Percentiles rank a stretch among this genome's conserved stretches.
These are phyloP conservation scores for Subacronicta megacephala DNA, from an alignment of 2,888 invertebrate species.

Conservation along the genomic window DNA sequence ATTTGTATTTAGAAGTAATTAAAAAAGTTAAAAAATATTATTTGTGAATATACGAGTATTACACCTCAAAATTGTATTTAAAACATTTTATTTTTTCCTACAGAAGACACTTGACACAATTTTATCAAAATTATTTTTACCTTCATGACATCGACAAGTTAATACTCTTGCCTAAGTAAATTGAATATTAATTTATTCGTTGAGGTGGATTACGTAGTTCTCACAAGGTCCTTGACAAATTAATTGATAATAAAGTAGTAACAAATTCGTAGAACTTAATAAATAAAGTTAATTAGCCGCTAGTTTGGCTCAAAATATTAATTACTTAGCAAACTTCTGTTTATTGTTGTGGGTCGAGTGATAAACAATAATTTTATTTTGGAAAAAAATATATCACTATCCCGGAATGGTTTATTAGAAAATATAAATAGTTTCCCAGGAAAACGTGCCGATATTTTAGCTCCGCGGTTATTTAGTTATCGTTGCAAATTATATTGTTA, in stretches of 20 bases:
- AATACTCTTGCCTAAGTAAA: slow-evolving; percentile 59
- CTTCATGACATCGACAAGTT: slow-evolving; percentile 37
- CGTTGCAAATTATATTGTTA: too few species aligned
- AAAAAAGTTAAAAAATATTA: too few species aligned
- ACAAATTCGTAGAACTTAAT: slow-evolving; percentile 14
- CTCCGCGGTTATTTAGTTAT: too few species aligned
- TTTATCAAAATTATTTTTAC: slow-evolving; percentile 23
- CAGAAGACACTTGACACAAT: slow-evolving; percentile 4
- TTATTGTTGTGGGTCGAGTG: slow-evolving; percentile 2
- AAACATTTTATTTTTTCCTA: not conserved
- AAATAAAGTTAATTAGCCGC: slow-evolving; percentile 15
- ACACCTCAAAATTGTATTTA: not conserved
- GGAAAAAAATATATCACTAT: too few species aligned
- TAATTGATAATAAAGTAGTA: slow-evolving; percentile 51
- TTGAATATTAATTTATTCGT: slow-evolving; percentile 69
- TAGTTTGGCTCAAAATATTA: slow-evolving; percentile 7
- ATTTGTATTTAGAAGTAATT: too few species aligned
- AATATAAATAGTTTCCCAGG: too few species aligned
- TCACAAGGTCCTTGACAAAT: slow-evolving; percentile 45
- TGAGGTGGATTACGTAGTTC: slow-evolving; percentile 59
- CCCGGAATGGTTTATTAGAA: too few species aligned
- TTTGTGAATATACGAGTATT: too few species aligned
- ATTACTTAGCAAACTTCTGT: not conserved
- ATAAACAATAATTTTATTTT: not conserved
- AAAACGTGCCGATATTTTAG: too few species aligned